Conservation (phyloP, 2,113 vertebrate species). For the Myrmecobius fasciatus region DNA sequence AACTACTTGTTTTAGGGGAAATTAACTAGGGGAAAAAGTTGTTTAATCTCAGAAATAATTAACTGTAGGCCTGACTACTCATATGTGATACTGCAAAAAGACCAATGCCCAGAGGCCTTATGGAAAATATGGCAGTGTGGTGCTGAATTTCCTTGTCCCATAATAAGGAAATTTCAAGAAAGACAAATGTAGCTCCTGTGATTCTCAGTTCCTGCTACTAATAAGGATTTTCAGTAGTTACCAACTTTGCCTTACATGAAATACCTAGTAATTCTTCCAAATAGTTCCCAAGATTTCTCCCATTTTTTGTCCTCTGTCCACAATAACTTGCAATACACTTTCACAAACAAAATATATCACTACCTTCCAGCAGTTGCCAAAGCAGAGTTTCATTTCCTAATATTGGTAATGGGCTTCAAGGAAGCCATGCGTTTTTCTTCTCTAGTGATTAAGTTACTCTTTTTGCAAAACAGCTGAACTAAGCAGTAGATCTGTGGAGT, state of each 20-base stretch:
- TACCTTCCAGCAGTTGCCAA: not conserved
- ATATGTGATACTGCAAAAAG: slow-evolving; percentile 27
- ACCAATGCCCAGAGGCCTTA: slow-evolving; percentile 3
- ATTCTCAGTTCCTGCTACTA: not conserved
- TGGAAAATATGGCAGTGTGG: slow-evolving; percentile 37
- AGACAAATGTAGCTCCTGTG: slow-evolving; percentile 9
- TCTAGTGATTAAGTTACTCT: not conserved
- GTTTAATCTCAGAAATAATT: not conserved
- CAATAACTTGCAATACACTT: not conserved
- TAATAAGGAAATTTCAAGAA: slow-evolving; percentile 33
- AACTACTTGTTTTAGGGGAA: not conserved
- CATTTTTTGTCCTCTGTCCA: slow-evolving; percentile 16
- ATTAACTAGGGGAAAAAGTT: not conserved
- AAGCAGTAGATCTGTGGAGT: not conserved
- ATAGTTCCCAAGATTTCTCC: slow-evolving; percentile 3
- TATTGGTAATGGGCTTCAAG: not conserved
- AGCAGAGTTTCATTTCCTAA: not conserved
- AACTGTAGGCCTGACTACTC: slow-evolving; percentile 39
- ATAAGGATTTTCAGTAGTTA: not conserved
- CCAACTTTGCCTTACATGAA: slow-evolving; percentile 44
- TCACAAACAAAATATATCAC: not conserved
- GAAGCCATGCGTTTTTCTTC: not conserved
- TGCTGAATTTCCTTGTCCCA: not conserved
- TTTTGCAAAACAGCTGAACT: not conserved
- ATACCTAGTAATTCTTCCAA: slow-evolving; percentile 48